These are phyloP conservation scores for Synanthedon vespiformis DNA, from an alignment of 2,888 invertebrate genomes.

Conservation along the genomic window DNA sequence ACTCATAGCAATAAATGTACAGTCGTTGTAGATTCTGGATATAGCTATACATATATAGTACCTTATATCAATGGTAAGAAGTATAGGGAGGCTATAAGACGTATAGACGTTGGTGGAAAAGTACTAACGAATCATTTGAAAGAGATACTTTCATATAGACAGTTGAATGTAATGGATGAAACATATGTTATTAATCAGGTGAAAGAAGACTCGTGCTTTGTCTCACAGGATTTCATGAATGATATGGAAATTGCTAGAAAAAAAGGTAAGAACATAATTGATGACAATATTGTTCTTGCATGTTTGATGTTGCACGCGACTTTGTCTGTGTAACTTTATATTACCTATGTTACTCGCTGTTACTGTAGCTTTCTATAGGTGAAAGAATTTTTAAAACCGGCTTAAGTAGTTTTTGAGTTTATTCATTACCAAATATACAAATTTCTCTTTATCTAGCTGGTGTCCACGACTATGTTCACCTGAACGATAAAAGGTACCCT, in stretches of 20 bases:
- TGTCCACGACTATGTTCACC: too few relatives aligned
- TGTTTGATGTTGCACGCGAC: too few relatives aligned
- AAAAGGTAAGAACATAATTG: constrained; percentile 29
- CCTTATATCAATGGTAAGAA: constrained; percentile 88
- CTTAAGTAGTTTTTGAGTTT: too few relatives aligned
- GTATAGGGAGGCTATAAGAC: constrained; percentile 74
- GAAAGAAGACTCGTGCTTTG: constrained; percentile 97
- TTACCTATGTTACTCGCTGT: too few relatives aligned
- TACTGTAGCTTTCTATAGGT: too few relatives aligned
- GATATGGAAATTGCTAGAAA: constrained; percentile 80
- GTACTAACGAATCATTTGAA: constrained; percentile 97
- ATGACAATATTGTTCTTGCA: too few relatives aligned
- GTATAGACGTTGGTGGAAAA: constrained; percentile 97
- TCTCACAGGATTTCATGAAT: constrained; percentile 83
- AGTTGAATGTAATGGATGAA: constrained; percentile 98
- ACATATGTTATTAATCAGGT: constrained; percentile 98
- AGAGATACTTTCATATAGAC: constrained; percentile 95
- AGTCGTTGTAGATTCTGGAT: constrained; percentile 93
- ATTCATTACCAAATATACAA: too few relatives aligned
- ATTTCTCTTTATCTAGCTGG: too few relatives aligned
- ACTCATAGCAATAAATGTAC: constrained; percentile 74
- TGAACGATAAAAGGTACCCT: too few relatives aligned
- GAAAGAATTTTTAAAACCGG: too few relatives aligned
- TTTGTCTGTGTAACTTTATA: too few relatives aligned
- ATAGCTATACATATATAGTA: constrained; percentile 94